phyloP scores from a whole-genome alignment of 2,797 vertebrate genomes.

The Onychomys arenicola region DNA sequence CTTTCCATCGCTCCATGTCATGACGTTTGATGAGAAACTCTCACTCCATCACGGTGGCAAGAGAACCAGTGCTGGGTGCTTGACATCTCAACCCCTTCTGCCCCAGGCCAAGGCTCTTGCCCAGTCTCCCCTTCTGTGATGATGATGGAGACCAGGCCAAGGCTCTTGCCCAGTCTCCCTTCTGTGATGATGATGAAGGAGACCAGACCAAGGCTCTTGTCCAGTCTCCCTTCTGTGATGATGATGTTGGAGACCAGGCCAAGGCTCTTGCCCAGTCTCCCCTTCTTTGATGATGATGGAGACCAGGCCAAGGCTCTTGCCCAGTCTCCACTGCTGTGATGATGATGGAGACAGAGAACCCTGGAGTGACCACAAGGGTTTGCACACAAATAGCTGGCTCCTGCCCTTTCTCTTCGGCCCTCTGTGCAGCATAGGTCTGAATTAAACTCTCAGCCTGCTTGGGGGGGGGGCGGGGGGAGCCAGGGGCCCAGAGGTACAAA shows the following conservation, averaged over 20 bases:
- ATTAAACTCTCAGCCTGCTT: neutral
- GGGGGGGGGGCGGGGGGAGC: neutral
- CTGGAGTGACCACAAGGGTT: neutral
- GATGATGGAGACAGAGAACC: neutral
- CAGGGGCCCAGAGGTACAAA: slow-evolving; percentile 63
- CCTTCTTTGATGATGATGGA: too few relatives aligned
- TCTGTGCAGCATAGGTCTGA: too few relatives aligned
- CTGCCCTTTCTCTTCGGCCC: neutral
- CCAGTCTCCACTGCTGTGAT: too few relatives aligned
- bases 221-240: too few relatives aligned
- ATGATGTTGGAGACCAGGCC: too few relatives aligned
- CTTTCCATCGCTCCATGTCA: neutral
- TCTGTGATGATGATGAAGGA: too few relatives aligned
- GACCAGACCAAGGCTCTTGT: too few relatives aligned
- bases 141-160: neutral
- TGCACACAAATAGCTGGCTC: neutral
- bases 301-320: too few relatives aligned
- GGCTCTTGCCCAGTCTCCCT: too few relatives aligned
- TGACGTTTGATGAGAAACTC: neutral
- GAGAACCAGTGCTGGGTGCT: neutral
- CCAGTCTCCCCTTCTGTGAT: neutral
- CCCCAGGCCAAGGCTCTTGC: neutral
- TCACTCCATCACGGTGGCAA: neutral
- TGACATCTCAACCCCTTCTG: too few relatives aligned
- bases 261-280: too few relatives aligned